Evolutionary conservation across 2,888 invertebrate species (phyloP).

Genomic region (Mythimna vitellina): DNA sequence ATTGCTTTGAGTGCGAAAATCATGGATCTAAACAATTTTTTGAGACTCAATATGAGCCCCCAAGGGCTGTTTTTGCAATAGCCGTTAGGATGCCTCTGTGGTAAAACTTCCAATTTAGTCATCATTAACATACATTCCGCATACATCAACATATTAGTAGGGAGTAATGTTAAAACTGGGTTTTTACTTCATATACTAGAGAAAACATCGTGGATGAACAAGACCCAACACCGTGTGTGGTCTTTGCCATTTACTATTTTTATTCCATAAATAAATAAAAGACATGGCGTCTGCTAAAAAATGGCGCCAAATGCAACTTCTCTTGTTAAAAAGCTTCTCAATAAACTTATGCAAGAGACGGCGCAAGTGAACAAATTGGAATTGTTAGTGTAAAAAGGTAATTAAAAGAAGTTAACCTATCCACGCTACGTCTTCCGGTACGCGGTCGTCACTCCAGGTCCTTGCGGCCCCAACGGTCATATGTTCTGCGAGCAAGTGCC

Average conservation of each 20-base stretch:
- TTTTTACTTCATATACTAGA: slow-evolving; percentile 22
- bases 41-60: background rate
- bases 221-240: slow-evolving; percentile 20
- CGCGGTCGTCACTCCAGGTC: too few relatives aligned
- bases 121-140: slow-evolving; percentile 19
- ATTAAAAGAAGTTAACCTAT: too few relatives aligned
- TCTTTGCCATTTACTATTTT: slow-evolving; percentile 24
- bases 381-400: slow-evolving; percentile 11
- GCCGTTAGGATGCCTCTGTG: slow-evolving; percentile 1
- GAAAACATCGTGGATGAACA: slow-evolving; percentile 8
- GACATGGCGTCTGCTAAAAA: slow-evolving; percentile 4
- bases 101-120: slow-evolving; percentile 11
- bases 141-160: background rate
- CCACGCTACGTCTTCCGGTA: too few relatives aligned
- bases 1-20: background rate
- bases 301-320: slow-evolving; percentile 1
- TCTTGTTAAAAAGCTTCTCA: background rate
- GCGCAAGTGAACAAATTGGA: slow-evolving; percentile 13
- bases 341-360: slow-evolving; percentile 13
- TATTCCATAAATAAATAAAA: background rate
- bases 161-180: slow-evolving; percentile 15
- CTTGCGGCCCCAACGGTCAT: too few relatives aligned
- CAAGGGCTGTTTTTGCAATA: background rate
- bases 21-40: background rate
- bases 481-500: too few relatives aligned